These are phyloP conservation scores for Ctenodactylus gundi DNA, from an alignment of 2,113 vertebrate species.

Conservation along the genomic window DNA sequence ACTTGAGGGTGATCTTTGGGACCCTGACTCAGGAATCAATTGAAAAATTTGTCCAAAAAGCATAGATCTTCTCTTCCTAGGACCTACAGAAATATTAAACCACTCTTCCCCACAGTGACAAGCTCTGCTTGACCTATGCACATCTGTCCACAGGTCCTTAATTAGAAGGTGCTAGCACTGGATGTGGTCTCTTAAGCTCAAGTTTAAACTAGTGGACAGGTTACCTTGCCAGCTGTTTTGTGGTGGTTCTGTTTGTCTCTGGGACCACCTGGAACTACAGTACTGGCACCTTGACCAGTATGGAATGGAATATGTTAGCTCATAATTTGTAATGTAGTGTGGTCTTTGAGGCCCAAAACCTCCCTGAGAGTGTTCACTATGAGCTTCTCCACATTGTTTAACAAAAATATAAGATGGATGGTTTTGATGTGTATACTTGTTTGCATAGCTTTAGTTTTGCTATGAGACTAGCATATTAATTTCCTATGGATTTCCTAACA, in stretches of 20 bases:
- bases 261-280: background rate
- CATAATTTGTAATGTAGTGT: background rate
- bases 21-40: background rate
- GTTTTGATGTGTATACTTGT: background rate
- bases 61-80: background rate
- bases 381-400: background rate
- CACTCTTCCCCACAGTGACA: background rate
- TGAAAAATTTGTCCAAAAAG: background rate
- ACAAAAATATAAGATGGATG: background rate
- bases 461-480: background rate
- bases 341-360: background rate
- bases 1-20: background rate
- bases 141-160: background rate
- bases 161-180: background rate
- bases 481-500: background rate
- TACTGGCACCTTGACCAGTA: background rate
- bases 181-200: background rate
- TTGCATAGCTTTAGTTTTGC: background rate
- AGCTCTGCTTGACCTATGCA: background rate
- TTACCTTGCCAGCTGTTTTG: background rate
- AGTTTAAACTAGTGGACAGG: background rate
- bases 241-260: background rate
- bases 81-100: background rate
- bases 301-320: background rate
- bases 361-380: background rate